Evolutionary conservation across 2,888 invertebrate species (phyloP).

Genomic region (Liodrosophila aerea): DNA sequence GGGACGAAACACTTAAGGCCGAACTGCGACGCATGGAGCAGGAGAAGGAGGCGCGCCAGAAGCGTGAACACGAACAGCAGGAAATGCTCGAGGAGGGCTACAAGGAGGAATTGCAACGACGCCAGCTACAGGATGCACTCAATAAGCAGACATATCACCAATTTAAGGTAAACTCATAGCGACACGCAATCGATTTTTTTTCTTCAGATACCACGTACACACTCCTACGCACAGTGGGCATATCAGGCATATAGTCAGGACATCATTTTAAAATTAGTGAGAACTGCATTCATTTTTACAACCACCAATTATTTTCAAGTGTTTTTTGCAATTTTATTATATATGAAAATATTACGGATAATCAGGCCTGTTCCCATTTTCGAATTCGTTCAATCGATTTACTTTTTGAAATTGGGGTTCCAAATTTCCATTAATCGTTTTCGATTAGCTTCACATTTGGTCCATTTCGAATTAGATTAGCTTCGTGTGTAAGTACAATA

Average conservation of each 20-base stretch:
- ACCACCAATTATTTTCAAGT: no score
- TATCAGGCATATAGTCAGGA: not conserved
- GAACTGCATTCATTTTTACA: no score
- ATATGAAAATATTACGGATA: no score
- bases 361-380: no score
- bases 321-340: no score
- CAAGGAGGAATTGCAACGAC: constrained; percentile 81
- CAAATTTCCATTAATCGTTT: no score
- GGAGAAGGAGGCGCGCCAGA: constrained; percentile 70
- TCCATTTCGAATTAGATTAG: no score
- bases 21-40: constrained; percentile 79
- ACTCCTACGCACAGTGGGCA: not conserved
- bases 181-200: constrained; percentile 5
- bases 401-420: no score
- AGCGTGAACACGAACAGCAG: constrained; percentile 73
- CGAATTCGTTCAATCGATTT: no score
- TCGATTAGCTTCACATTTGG: no score
- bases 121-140: constrained; percentile 96
- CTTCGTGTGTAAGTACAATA: no score
- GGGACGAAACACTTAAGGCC: constrained; percentile 89
- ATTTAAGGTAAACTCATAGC: constrained; percentile 84
- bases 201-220: not conserved
- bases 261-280: no score
- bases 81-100: constrained; percentile 76
- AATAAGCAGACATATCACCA: constrained; percentile 97